phyloP scores from a whole-genome alignment of 2,797 vertebrate species.

The Muscicapa comitata region DNA sequence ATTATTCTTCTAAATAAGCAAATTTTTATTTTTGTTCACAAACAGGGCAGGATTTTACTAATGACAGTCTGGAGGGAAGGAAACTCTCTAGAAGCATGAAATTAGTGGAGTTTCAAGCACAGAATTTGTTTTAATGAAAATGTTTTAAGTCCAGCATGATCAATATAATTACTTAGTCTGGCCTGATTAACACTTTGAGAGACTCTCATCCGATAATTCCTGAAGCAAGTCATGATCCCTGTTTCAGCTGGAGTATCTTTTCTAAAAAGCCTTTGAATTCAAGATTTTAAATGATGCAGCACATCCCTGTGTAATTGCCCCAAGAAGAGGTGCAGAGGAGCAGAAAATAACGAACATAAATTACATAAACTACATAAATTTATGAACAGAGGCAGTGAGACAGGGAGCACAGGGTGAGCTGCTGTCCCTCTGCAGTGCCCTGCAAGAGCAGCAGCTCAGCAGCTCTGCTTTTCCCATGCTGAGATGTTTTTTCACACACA shows the following conservation, averaged over 20 bases:
- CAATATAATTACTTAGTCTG: background rate
- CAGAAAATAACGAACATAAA: background rate
- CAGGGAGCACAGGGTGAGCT: background rate
- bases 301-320: background rate
- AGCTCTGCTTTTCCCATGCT: background rate
- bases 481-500: rapidly evolving
- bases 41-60: background rate
- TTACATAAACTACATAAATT: background rate
- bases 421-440: background rate
- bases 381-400: background rate
- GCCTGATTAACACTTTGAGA: background rate
- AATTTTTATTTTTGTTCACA: background rate
- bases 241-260: background rate
- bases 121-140: background rate
- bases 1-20: background rate
- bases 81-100: background rate
- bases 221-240: background rate
- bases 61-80: background rate
- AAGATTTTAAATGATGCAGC: background rate
- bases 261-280: background rate
- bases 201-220: background rate
- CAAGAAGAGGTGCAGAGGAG: background rate
- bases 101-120: background rate
- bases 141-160: background rate
- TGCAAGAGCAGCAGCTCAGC: background rate